Conservation (phyloP, 1,140 invertebrate species). For the Oppia nitens region DNA sequence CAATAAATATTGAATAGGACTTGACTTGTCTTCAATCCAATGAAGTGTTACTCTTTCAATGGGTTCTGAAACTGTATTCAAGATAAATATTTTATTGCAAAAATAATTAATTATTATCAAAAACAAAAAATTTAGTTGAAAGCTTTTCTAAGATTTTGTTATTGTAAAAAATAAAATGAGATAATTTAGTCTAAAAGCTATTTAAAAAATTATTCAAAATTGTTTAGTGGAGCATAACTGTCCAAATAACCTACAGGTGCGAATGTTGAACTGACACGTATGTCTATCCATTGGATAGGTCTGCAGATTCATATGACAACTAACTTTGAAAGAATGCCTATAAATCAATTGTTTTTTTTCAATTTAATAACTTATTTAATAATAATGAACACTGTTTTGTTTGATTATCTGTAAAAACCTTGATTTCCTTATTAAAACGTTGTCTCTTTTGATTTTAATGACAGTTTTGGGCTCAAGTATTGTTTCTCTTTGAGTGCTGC, state of each 20-base stretch:
- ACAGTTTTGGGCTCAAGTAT: constrained; percentile 15
- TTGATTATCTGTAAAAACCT: constrained; percentile 6
- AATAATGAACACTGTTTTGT: background rate
- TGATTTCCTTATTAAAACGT: constrained; percentile 7
- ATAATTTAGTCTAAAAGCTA: too few species aligned
- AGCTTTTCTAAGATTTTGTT: too few species aligned
- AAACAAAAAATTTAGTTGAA: background rate
- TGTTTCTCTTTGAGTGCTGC: constrained; percentile 6
- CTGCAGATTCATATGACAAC: constrained; percentile 25
- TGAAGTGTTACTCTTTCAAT: constrained; percentile 8
- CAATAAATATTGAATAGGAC: background rate
- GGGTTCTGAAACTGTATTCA: constrained; percentile 2
- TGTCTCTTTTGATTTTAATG: background rate
- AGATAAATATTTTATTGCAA: too few species aligned
- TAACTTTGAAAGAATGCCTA: constrained; percentile 18
- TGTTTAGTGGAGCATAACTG: constrained; percentile 4
- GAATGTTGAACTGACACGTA: constrained; percentile 23
- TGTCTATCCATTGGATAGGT: constrained; percentile 27
- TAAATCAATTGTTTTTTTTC: background rate
- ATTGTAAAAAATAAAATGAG: too few species aligned
- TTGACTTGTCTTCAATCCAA: constrained; percentile 10
- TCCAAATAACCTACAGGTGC: constrained; percentile 24
- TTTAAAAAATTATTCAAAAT: background rate
- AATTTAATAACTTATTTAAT: background rate
- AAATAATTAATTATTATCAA: background rate